Evolutionary conservation across 2,888 invertebrate species (phyloP).

Genomic region (Pocota personata): DNA sequence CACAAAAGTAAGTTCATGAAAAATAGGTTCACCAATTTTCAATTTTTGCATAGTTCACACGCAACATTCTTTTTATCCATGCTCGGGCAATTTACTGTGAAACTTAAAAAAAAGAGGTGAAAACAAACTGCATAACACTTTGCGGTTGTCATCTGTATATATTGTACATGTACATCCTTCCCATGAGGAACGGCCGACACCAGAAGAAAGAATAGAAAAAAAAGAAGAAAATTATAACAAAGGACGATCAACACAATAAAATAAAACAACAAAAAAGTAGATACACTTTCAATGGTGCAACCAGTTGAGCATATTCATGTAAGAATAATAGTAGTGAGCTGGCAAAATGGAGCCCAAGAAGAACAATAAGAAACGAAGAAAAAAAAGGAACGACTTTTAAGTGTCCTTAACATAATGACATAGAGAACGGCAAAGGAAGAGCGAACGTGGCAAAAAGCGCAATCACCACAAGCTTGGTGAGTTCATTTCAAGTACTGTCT

Average conservation of each 20-base stretch:
- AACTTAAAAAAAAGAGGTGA: conserved; percentile 1
- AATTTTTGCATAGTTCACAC: conserved; percentile 15
- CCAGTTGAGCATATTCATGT: conserved; percentile 69
- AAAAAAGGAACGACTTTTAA: conserved; percentile 46
- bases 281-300: conserved; percentile 61
- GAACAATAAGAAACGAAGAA: conserved; percentile 33
- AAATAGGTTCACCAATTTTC: conserved; percentile 9
- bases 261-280: conserved; percentile 36
- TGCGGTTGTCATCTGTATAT: no score
- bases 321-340: conserved; percentile 55
- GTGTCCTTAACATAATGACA: conserved; percentile 68
- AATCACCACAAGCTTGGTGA: conserved; percentile 38
- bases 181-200: conserved; percentile 27
- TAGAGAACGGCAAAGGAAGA: conserved; percentile 6
- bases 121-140: conserved; percentile 1
- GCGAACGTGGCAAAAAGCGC: conserved; percentile 49
- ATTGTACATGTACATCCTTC: conserved; percentile 33
- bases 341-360: conserved; percentile 50
- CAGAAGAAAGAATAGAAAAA: neutral
- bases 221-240: conserved; percentile 62
- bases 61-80: conserved; percentile 17
- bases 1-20: neutral
- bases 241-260: conserved; percentile 41
- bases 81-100: conserved; percentile 13
- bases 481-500: conserved; percentile 37